Conservation (phyloP, 2,113 vertebrate species). For the Corydoras sp. region DNA sequence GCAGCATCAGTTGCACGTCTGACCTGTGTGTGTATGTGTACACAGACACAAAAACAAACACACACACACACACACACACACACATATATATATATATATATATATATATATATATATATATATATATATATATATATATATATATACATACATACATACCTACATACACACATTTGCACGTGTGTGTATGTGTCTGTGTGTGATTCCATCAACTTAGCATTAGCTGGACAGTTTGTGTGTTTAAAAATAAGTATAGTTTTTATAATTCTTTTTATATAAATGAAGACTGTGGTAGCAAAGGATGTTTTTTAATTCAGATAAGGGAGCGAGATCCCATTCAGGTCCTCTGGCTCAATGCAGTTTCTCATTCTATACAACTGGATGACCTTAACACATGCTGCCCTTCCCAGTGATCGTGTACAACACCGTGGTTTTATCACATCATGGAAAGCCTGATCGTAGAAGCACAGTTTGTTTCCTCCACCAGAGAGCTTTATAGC, state of each 20-base stretch:
- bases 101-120: too few species aligned
- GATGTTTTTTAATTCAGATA: conserved; percentile 38
- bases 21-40: too few species aligned
- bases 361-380: conserved; percentile 48
- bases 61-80: too few species aligned
- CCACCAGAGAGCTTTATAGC: conserved; percentile 52
- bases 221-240: conserved; percentile 78
- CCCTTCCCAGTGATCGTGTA: conserved; percentile 65
- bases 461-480: conserved; percentile 58
- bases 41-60: too few species aligned
- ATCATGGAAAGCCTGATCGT: conserved; percentile 51
- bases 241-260: conserved; percentile 89
- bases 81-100: too few species aligned
- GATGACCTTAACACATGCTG: conserved; percentile 72
- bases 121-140: too few species aligned
- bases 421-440: conserved; percentile 62
- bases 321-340: conserved; percentile 54
- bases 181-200: too few species aligned
- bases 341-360: conserved; percentile 62
- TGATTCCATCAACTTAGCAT: conserved; percentile 71
- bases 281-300: conserved; percentile 73
- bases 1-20: too few species aligned
- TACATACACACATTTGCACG: too few species aligned
- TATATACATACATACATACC: too few species aligned
- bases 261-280: conserved; percentile 94